These are phyloP conservation scores for Hedya salicella DNA, from an alignment of 2,888 invertebrate genomes.

Conservation along the genomic window DNA sequence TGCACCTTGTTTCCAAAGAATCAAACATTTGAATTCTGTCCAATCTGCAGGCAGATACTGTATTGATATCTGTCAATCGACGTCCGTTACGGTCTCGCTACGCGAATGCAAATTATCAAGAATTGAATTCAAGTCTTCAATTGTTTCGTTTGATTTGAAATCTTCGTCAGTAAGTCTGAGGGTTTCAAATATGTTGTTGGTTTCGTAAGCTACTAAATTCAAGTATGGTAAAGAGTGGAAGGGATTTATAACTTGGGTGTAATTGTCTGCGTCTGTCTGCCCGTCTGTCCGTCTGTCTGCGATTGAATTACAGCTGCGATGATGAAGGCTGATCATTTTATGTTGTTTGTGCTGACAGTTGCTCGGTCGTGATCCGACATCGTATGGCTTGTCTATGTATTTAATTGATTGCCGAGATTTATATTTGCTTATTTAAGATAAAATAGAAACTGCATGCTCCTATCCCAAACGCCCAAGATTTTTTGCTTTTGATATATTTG, in stretches of 20 bases:
- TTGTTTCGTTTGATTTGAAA: background rate
- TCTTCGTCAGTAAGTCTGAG: slow-evolving; percentile 3
- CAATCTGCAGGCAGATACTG: slow-evolving; percentile 51
- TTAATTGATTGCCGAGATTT: slow-evolving; percentile 24
- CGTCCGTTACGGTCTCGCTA: slow-evolving; percentile 47
- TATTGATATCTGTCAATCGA: slow-evolving; percentile 66
- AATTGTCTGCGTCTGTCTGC: slow-evolving; percentile 61
- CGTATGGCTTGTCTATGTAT: slow-evolving; percentile 23
- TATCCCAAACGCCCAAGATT: no score
- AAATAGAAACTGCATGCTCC: background rate
- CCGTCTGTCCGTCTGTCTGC: slow-evolving; percentile 49
- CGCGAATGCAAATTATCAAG: slow-evolving; percentile 53
- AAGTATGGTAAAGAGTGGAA: slow-evolving; percentile 59
- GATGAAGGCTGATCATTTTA: slow-evolving; percentile 49
- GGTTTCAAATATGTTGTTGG: slow-evolving; percentile 2
- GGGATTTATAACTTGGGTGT: slow-evolving; percentile 62
- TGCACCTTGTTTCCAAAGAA: slow-evolving; percentile 41
- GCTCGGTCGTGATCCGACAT: slow-evolving; percentile 24
- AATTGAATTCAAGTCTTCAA: slow-evolving; percentile 49
- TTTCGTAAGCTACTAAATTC: slow-evolving; percentile 44
- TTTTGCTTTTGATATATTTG: no score
- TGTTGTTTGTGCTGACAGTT: slow-evolving; percentile 45
- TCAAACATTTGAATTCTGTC: slow-evolving; percentile 48
- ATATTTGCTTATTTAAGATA: slow-evolving; percentile 10
- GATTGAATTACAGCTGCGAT: slow-evolving; percentile 51